Conservation (phyloP, 2,888 invertebrate genomes). For the Luperina testacea region DNA sequence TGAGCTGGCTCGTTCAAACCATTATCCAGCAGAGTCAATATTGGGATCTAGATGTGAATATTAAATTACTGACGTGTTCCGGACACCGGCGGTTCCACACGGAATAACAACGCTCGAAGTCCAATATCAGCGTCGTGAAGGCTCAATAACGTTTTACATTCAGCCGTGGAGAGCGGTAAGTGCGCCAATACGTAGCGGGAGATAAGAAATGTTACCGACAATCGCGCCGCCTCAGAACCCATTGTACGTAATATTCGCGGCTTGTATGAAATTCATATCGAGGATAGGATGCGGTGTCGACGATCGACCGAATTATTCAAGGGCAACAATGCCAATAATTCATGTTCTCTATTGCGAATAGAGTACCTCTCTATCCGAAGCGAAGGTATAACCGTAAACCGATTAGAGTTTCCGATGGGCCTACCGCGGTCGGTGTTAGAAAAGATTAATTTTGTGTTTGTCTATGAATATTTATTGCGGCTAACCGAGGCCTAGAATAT, state of each 20-base stretch:
- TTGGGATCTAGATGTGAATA: conserved; percentile 74
- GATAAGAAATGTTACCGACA: conserved; percentile 83
- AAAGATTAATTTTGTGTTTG: conserved; percentile 67
- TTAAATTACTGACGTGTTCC: conserved; percentile 73
- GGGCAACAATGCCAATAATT: conserved; percentile 70
- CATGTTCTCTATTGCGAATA: conserved; percentile 64
- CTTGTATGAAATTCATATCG: conserved; percentile 78
- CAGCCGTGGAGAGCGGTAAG: conserved; percentile 77
- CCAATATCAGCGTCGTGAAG: conserved; percentile 79
- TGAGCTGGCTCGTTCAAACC: conserved; percentile 49
- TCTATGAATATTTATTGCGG: conserved; percentile 66
- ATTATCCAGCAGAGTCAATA: conserved; percentile 63
- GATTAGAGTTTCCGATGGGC: conserved; percentile 64
- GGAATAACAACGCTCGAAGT: conserved; percentile 77
- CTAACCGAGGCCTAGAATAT: conserved; percentile 45
- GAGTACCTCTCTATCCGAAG: conserved; percentile 53
- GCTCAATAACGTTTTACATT: conserved; percentile 84
- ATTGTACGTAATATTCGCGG: conserved; percentile 75
- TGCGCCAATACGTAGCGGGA: conserved; percentile 77
- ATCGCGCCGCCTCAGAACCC: conserved; percentile 75
- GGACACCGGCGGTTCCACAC: conserved; percentile 67
- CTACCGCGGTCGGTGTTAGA: conserved; percentile 57
- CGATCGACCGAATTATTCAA: conserved; percentile 70
- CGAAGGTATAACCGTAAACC: conserved; percentile 63
- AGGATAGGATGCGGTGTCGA: conserved; percentile 61